phyloP scores from a whole-genome alignment of 2,888 invertebrate genomes.

The Lepetodrilus schrolli region DNA sequence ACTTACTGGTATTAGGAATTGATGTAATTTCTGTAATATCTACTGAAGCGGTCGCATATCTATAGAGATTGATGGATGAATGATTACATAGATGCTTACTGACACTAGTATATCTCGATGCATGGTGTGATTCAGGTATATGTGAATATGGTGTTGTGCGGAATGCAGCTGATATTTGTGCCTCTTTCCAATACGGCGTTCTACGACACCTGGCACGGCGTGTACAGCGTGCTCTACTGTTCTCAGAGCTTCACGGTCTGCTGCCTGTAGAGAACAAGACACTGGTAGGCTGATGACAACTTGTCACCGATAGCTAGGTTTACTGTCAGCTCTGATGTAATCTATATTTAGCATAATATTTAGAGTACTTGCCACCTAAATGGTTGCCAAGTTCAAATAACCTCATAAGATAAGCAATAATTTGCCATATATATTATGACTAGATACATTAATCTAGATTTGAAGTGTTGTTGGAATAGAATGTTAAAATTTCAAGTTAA shows the following conservation, averaged over 20 bases:
- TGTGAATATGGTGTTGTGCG: slow-evolving; percentile 80
- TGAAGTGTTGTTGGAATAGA: neutral
- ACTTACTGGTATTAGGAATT: no score
- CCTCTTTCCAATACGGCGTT: slow-evolving; percentile 85
- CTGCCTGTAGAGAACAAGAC: slow-evolving; percentile 77
- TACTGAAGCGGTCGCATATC: no score
- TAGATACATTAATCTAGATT: neutral
- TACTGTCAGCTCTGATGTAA: no score
- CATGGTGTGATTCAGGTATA: slow-evolving; percentile 51
- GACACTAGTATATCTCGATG: no score
- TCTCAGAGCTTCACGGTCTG: slow-evolving; percentile 78
- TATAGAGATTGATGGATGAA: no score
- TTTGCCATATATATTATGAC: neutral
- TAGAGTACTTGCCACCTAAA: no score
- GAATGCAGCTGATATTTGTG: slow-evolving; percentile 87
- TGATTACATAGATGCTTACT: no score
- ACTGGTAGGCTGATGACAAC: no score
- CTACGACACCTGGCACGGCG: slow-evolving; percentile 87
- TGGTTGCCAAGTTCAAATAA: no score
- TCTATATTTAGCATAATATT: no score
- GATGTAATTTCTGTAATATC: no score
- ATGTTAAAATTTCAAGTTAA: neutral
- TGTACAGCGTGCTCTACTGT: slow-evolving; percentile 88
- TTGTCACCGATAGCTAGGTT: no score
- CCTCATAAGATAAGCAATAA: neutral